A percentile compares a stretch with the other conserved stretches of the same genome.
These are phyloP conservation scores for Apodemia mormo DNA, from an alignment of 2,888 invertebrate genomes.

Conservation along the genomic window DNA sequence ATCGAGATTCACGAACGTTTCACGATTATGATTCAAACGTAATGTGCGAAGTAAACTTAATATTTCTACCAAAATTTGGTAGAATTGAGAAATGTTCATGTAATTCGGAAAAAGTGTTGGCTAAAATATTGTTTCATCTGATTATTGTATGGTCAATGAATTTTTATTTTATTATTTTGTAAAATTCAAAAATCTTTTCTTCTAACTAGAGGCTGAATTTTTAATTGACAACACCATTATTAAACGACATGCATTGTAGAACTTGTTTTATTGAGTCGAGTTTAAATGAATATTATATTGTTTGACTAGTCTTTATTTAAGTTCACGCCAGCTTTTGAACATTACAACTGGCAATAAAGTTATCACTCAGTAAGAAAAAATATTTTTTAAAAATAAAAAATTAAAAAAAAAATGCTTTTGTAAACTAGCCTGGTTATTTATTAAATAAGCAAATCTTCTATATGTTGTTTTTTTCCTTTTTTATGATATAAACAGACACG, in stretches of 20 bases:
- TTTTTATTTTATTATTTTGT: too few relatives aligned
- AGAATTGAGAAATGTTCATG: too few relatives aligned
- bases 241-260: not conserved
- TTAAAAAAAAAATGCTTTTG: constrained; percentile 66
- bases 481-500: not conserved
- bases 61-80: too few relatives aligned
- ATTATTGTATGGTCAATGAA: too few relatives aligned
- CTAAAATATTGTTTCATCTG: too few relatives aligned
- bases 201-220: too few relatives aligned
- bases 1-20: too few relatives aligned
- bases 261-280: not conserved
- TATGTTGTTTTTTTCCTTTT: constrained; percentile 49
- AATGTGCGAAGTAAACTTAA: too few relatives aligned
- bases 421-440: constrained; percentile 78
- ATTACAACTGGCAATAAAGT: constrained; percentile 30
- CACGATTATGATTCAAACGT: too few relatives aligned
- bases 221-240: too few relatives aligned
- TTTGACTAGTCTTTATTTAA: constrained; percentile 14
- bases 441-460: constrained; percentile 75
- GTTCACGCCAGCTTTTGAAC: not conserved
- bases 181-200: too few relatives aligned
- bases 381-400: constrained; percentile 33
- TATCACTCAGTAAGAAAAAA: constrained; percentile 30
- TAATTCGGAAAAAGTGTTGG: too few relatives aligned
- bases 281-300: constrained; percentile 3